Evolutionary conservation across 2,888 invertebrate species (phyloP), one percentile per base, ranked within the genome.

Genomic region (Notodonta ziczac): DNA sequence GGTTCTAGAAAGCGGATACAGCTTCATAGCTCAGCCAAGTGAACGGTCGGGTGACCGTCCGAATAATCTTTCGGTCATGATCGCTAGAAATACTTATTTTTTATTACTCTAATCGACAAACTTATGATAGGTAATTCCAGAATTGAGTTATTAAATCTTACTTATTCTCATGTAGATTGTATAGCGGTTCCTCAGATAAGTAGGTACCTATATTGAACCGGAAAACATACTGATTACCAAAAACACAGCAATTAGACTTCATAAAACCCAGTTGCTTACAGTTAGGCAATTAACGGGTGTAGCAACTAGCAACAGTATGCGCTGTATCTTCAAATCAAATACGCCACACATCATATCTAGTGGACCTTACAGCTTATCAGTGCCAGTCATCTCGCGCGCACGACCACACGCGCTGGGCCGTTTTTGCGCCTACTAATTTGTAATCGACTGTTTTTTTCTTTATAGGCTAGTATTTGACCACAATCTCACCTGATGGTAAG

Each of bases 331-430:
- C 73, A 71, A 78, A 83, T 80, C 80, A 77, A 75, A 72, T 66
- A 73, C 61, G 70, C 70, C 66, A 70, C 70, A 74, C 76, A 75
- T 80, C 77, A 77, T 72, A 74, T 73, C 73, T 74, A 77, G 67
- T 74, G 69, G 67, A 75, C 78, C 82, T 75, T 77, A 79, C 70
- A 76, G 74, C 72, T 82, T 84, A 83, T 85, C 82, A 64, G 73
- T 69, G 69, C 69, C 66, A 62, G 67, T 24, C 24, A 84, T 80
- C 81, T 75, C 61, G 73, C 76, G 69, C 70, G 77, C 73, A 71
- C 72, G 87, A 78, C 87, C 86, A 85, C 86, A 86, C 86, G 80
- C 85, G 67, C 81, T 58, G 82, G 8, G n/a, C 63, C 63, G 81
- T 86, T 84, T 86, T 87, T 86, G 83, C 80, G 75, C 78, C 75